Conservation (phyloP, 2,113 vertebrate genomes). For the Pyxicephalus adspersus region DNA sequence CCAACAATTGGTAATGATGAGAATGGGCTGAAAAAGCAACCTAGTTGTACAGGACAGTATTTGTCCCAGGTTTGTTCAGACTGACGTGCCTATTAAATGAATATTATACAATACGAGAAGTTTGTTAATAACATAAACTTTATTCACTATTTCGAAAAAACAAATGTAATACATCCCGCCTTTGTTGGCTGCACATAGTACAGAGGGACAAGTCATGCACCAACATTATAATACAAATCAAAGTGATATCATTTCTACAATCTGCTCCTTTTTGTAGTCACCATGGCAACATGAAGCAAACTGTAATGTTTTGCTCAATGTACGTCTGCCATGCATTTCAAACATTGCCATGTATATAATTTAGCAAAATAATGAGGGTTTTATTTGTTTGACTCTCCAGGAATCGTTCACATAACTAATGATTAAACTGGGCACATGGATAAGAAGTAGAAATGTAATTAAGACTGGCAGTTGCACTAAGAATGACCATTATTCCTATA, state of each 20-base stretch:
- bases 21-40: too few relatives aligned
- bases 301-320: background rate
- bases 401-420: background rate
- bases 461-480: background rate
- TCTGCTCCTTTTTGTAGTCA: conserved; percentile 21
- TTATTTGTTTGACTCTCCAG: background rate
- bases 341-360: background rate
- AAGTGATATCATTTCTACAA: conserved; percentile 13
- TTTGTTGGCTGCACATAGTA: too few relatives aligned
- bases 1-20: too few relatives aligned
- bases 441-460: background rate
- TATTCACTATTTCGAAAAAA: too few relatives aligned
- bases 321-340: background rate
- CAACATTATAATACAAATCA: conserved; percentile 3
- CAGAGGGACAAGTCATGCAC: too few relatives aligned
- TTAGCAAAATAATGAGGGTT: background rate
- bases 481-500: background rate
- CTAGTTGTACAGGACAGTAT: too few relatives aligned
- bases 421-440: background rate
- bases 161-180: too few relatives aligned
- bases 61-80: too few relatives aligned
- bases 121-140: too few relatives aligned
- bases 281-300: conserved; percentile 13
- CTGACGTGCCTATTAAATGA: too few relatives aligned
- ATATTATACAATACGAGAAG: too few relatives aligned